Evolutionary conservation across 2,797 vertebrate genomes (phyloP), one percentile per base, ranked within the genome.

Genomic region (Echeneis naucrates): DNA sequence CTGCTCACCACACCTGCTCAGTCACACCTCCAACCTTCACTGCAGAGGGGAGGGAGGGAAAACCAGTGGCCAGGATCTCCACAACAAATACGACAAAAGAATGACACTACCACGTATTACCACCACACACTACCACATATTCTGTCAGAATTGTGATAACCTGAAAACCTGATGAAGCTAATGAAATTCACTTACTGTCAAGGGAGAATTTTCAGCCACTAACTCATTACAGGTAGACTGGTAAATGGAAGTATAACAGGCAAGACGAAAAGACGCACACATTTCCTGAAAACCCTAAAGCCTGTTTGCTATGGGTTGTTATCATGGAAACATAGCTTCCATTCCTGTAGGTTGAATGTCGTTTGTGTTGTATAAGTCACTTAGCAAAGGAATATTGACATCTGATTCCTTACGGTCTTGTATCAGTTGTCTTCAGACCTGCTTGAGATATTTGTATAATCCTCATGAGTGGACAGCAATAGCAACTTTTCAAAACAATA

Each of bases 391-490:
- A 17, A 35, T 78, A 84, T 65, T 57, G 75, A 68, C 52, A 10
- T 44, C 7, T 0, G 33, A 10, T 58, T 50, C 12, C 42, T 56
- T 0, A 6, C 32, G 44, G 35, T 42, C 48, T 56, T 72, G 38
- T 65, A 73, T 47, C 3, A 13, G 68, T 57, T 54, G 44, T 65
- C 72, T 71, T 5, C 33, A 45, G 38, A 58, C 33, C 38, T 23
- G 10, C 57, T 76, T 56, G 52, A 69, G n/a, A 62, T 61, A 40
- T 82, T 71, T 53, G 23, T 62, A 71, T 44, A 40, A 77, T 75
- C 35, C 16, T 17, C 68, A 50, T 13, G 7, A 55, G 78, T 48
- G 32, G 57, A 75, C 59, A 35, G 19, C 47, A 11, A 16, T 2
- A 2, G 1, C 32, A 23, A 19, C 19, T 74, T 44, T 32, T 65